Evolutionary conservation across 2,113 vertebrate genomes (phyloP).

Genomic region (Ceyx cyanopectus): DNA sequence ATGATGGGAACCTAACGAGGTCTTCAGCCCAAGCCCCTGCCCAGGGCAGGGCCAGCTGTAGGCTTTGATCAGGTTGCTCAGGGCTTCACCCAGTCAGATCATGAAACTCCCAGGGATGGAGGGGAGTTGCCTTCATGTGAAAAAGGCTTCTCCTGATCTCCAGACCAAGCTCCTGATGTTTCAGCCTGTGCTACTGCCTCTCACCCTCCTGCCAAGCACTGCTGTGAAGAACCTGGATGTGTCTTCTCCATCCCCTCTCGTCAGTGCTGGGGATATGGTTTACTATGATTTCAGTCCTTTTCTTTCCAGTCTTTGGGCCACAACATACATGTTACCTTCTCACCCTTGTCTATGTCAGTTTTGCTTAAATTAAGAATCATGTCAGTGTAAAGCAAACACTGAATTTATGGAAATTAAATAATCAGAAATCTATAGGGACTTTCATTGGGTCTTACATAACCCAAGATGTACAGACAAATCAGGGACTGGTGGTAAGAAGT

Average conservation of each 20-base stretch:
- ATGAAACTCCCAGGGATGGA: not conserved
- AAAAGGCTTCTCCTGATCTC: not conserved
- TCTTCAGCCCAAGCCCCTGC: not conserved
- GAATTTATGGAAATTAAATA: not conserved
- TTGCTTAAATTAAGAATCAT: not conserved
- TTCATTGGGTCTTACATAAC: not conserved
- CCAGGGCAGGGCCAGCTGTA: not conserved
- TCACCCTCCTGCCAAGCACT: rapidly evolving
- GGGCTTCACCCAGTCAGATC: not conserved
- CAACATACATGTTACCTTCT: not conserved
- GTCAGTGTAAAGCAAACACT: not conserved
- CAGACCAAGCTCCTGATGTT: not conserved
- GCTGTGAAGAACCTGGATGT: rapidly evolving
- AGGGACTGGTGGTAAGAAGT: not conserved
- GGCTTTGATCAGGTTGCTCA: not conserved
- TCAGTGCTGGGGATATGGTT: not conserved
- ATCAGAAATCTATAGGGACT: not conserved
- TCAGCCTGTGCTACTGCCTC: not conserved
- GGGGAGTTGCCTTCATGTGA: not conserved
- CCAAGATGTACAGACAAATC: not conserved
- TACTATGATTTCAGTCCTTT: not conserved
- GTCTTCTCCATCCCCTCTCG: not conserved
- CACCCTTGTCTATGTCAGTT: not conserved
- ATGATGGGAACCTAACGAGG: not conserved
- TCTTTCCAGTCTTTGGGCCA: not conserved